These are phyloP conservation scores for Eumaeus atala DNA, from an alignment of 1,140 invertebrate genomes.

Conservation along the genomic window DNA sequence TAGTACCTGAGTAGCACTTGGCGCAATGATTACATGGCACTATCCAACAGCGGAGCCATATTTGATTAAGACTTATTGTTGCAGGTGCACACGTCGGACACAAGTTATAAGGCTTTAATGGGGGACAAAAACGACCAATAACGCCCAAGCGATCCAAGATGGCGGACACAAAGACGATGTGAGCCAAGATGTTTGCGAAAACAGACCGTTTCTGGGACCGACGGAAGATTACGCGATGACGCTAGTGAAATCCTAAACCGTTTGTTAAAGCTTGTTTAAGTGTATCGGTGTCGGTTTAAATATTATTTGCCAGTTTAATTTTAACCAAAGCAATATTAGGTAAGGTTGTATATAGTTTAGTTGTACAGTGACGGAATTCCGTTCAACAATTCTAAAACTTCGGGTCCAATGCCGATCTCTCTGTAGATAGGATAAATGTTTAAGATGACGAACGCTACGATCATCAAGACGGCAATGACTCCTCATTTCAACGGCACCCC, in stretches of 20 bases:
- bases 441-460: slow-evolving; percentile 48
- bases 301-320: slow-evolving; percentile 29
- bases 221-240: slow-evolving; percentile 60
- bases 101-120: too few species aligned
- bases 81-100: too few species aligned
- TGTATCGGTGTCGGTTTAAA: slow-evolving; percentile 44
- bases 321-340: slow-evolving; percentile 58
- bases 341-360: slow-evolving; percentile 24
- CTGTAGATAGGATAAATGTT: slow-evolving; percentile 5
- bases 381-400: too few species aligned
- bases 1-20: too few species aligned
- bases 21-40: too few species aligned
- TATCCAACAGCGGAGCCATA: too few species aligned
- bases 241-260: slow-evolving; percentile 29
- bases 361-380: slow-evolving; percentile 2
- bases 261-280: slow-evolving; percentile 52
- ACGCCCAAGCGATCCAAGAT: neutral
- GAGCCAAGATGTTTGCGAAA: slow-evolving; percentile 47
- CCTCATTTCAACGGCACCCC: slow-evolving; percentile 42
- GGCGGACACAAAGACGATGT: slow-evolving; percentile 14
- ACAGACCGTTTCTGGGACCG: slow-evolving; percentile 56
- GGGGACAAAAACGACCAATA: too few species aligned
- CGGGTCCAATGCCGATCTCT: neutral
- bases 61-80: too few species aligned
- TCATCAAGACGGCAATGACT: slow-evolving; percentile 42